phyloP scores from a whole-genome alignment of 2,888 invertebrate genomes.

The Hymenopus coronatus region DNA sequence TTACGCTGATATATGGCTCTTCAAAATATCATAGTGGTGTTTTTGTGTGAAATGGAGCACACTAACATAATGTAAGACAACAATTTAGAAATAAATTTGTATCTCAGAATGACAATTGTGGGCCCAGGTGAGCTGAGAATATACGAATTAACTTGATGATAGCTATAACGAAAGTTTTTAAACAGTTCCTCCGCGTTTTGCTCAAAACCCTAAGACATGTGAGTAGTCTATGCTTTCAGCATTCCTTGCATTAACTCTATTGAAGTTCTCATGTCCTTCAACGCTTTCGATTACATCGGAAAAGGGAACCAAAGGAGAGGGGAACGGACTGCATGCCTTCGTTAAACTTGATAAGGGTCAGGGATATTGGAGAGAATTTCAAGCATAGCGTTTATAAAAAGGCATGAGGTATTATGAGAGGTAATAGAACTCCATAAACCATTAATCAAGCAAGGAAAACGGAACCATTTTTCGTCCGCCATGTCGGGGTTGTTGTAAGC shows the following conservation, averaged over 20 bases:
- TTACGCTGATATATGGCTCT: no score
- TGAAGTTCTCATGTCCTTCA: not conserved
- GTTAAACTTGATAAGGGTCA: not conserved
- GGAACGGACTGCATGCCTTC: not conserved
- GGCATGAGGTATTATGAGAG: not conserved
- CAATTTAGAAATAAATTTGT: no score
- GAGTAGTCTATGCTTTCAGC: not conserved
- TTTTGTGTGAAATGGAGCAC: no score
- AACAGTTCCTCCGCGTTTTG: not conserved
- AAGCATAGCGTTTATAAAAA: not conserved
- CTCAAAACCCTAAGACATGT: not conserved
- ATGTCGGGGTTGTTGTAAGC: not conserved
- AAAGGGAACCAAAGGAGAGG: not conserved
- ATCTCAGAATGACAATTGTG: no score
- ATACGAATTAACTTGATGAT: no score
- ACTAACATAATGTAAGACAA: no score
- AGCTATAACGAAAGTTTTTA: no score
- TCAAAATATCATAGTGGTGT: no score
- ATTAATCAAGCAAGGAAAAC: conserved; percentile 17
- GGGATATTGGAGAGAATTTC: not conserved
- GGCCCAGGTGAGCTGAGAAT: no score
- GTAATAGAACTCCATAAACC: conserved; percentile 3
- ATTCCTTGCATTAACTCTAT: not conserved
- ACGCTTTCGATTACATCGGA: not conserved
- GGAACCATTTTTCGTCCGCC: conserved; percentile 7